Conservation (phyloP, 1,140 invertebrate species). For the Adoxophyes honmai region DNA sequence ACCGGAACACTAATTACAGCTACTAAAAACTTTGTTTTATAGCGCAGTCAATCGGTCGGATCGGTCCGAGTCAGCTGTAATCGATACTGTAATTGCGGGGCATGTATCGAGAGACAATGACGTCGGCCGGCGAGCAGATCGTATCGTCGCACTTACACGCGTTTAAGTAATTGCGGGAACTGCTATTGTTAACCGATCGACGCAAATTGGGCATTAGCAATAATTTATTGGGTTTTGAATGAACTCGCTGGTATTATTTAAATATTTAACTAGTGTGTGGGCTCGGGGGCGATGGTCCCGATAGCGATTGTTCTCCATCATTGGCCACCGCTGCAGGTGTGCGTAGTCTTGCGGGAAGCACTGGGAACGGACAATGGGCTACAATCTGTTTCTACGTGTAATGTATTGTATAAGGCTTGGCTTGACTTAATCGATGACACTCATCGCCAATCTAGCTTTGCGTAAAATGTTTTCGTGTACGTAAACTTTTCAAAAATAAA, state of each 20-base stretch:
- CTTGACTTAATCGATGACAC: too few species aligned
- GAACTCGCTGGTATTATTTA: conserved; percentile 60
- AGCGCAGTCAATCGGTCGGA: conserved; percentile 53
- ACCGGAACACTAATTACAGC: conserved; percentile 50
- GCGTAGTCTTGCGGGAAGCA: conserved; percentile 24
- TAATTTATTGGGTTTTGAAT: conserved; percentile 73
- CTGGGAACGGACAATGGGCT: too few species aligned
- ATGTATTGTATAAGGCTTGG: too few species aligned
- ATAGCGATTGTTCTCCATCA: conserved; percentile 70
- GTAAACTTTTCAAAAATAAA: too few species aligned
- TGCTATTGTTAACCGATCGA: conserved; percentile 67
- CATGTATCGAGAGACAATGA: conserved; percentile 68
- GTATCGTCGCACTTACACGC: conserved; percentile 68
- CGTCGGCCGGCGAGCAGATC: conserved; percentile 51
- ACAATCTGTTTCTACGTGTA: too few species aligned
- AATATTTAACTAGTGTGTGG: conserved; percentile 59
- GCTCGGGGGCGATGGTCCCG: conserved; percentile 48
- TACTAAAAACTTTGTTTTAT: conserved; percentile 64
- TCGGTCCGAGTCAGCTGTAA: conserved; percentile 61
- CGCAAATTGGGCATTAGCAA: conserved; percentile 74
- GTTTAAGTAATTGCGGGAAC: conserved; percentile 75
- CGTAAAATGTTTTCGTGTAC: too few species aligned
- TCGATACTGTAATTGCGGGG: conserved; percentile 68
- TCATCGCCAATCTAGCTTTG: too few species aligned
- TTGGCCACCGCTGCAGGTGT: conserved; percentile 56